Base-by-base conservation (phyloP, 2,888 invertebrate genomes). In the Nebria brevicollis region DNA sequence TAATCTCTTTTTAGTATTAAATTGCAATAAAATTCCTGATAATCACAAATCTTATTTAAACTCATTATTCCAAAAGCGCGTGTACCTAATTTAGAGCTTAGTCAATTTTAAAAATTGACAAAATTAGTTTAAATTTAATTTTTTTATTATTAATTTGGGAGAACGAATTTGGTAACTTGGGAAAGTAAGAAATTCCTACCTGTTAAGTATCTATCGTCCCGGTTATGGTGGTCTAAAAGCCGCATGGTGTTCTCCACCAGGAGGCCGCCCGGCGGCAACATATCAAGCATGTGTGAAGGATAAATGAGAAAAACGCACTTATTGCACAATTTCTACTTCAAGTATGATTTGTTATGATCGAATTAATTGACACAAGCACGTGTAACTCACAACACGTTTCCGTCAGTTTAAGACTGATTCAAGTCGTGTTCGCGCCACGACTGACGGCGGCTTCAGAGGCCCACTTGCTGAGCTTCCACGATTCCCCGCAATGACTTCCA, bases 241-340 rank as follows among this genome's bases (percentile, higher is more conserved):
- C 26, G 26, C 43, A 26, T 73, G 73, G 73, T 15, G 42, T 41
- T 73, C 15, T 73, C 73, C 41, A 73, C 73, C 8, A 73, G 73
- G 8, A 73, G 34, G 10, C 73, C 42, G 43, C 73, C 74, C 41
- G 79, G 79, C 5, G 79, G 75, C 26, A 79, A 43, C 79, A 79
- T 79, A 54, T 79, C 79, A 73, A 79, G 79, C 79, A 79, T 79
- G 54, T 54, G 54, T 54, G 8, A 8, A 7, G 13, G 43, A 73
- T 73, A 41, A 73, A 25, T 25, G 26, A n/a, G 4, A 10, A 66
- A 13, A 7, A 8, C 20, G 26, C 68, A 68, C 68, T 68, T 68
- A 68, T 68, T 26, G 20, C 70, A 70, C 70, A 26, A 70, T 66
- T 66, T 66, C 8, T 7, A 20, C 20, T n/a, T n/a, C 20, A 20